Base-by-base conservation (phyloP, 2,888 invertebrate genomes). In the Drosophila demipolita region DNA sequence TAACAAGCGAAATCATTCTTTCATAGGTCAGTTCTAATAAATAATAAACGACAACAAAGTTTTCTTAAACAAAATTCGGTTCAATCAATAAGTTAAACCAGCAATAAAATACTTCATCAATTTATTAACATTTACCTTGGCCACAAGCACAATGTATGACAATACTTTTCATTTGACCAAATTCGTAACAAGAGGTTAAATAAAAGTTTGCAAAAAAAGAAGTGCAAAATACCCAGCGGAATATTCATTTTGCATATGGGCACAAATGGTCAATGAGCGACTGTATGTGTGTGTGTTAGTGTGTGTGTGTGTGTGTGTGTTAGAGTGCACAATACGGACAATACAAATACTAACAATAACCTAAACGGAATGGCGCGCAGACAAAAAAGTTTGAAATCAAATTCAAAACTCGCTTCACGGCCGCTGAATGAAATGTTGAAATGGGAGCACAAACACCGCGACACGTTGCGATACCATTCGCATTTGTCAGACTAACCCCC, bases 361-460 rank as follows among this genome's bases (percentile, higher is more conserved):
- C 65, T 48, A 64, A 54, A 67, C 53, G 42, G 52, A 59, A 59
- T 55, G 48, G 36, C 45, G 45, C 45, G 23, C 52, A 38, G 35
- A 12, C 49, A 61, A 63, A 52, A 65, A 60, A 32, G 45, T 26
- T 54, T 52, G 70, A 78, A 76, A 81, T 66, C 70, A 83, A 88
- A 89, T 87, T 87, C 77, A 82, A 86, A 88, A 87, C 80, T 75
- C 75, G 74, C 55, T 45, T 70, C 65, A 50, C 65, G 48, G 79
- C 63, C 67, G 80, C 78, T 80, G 89, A 84, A 89, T 89, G 89
- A 87, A 87, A 84, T 80, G 87, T 87, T 85, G 83, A 74, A 87
- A 80, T 76, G 67, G 71, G 80, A 59, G 73, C 66, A 65, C 73
- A 60, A 48, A 54, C 62, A 66, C 23, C 64, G 66, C 50, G 48